These are phyloP conservation scores for Mythimna pallens DNA, from an alignment of 2,888 invertebrate genomes.

Conservation along the genomic window DNA sequence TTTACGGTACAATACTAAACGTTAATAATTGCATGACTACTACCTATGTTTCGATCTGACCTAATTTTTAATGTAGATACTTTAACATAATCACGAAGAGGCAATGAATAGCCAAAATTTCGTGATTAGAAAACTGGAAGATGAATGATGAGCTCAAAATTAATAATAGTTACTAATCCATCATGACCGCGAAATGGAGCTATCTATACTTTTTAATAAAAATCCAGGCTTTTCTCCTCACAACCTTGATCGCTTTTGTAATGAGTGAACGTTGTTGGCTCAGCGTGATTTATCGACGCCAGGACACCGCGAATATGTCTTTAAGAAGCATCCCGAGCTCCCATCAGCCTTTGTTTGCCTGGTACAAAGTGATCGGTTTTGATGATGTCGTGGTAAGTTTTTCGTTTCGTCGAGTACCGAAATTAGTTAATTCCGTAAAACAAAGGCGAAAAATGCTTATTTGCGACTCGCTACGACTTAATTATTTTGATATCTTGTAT, in stretches of 20 bases:
- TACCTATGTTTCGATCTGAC: too few species aligned
- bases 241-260: conserved; percentile 46
- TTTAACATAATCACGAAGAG: conserved; percentile 17
- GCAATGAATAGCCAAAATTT: conserved; percentile 26
- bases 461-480: too few species aligned
- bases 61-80: background rate
- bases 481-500: too few species aligned
- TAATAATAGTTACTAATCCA: conserved; percentile 26
- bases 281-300: conserved; percentile 56
- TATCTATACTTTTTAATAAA: conserved; percentile 26
- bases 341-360: conserved; percentile 44
- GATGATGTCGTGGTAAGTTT: background rate
- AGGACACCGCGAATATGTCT: conserved; percentile 32
- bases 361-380: conserved; percentile 32
- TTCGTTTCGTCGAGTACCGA: background rate
- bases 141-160: conserved; percentile 41
- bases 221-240: conserved; percentile 17
- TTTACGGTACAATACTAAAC: too few species aligned
- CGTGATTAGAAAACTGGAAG: conserved; percentile 15
- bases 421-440: background rate
- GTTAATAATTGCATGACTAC: too few species aligned
- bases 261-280: conserved; percentile 56
- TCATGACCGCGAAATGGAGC: conserved; percentile 12
- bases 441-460: too few species aligned
- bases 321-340: conserved; percentile 13